Base-by-base conservation (phyloP, 2,797 vertebrate genomes). In the Buceros bicornis region DNA sequence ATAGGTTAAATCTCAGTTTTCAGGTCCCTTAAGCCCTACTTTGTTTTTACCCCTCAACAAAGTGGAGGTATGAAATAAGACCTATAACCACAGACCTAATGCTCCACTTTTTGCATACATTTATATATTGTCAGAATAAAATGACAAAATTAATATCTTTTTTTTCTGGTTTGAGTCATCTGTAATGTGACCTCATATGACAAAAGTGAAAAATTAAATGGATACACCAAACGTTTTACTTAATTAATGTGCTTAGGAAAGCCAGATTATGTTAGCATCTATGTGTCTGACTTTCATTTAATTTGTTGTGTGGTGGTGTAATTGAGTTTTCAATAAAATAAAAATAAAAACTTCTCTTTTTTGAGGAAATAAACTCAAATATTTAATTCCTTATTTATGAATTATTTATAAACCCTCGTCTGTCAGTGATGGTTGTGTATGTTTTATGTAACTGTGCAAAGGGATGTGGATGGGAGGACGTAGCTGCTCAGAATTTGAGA, bases 41-140 rank as follows among this genome's bases (percentile, higher is more conserved):
- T 85, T 95, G 85, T 87, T 97, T 97, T 93, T 80, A 56, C 25
- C 50, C 66, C 62, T 87, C 47, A 83, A 43, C 51, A 95, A 93
- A 94, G 93, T 85, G 70, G 89, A 95, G 64, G 82, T 48, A 35
- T 16, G 37, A 85, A 92, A 87, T 65, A 88, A 82, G 53, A 71
- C 90, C 24, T 67, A 90, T 96, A 94, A 85, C 57, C 72, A 79
- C 70, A 93, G 80, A 92, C 77, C 73, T 93, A 87, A 89, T 92
- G 74, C 31, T 94, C 73, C 83, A 76, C 69, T 66, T 54, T 82
- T 96, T 89, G 42, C 47, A 93, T 37, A 66, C 22, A 31, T 33
- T 33, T 35, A 87, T 47, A 80, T 90, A 93, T 51, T 92, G 79
- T 96, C 89, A 89, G 79, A 80, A 88, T 28, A 17, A 70, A 93